Percentiles rank a stretch among this genome's conserved stretches.
These are phyloP conservation scores for Lepeophtheirus salmonis DNA, from an alignment of 1,140 invertebrate genomes.

Conservation along the genomic window DNA sequence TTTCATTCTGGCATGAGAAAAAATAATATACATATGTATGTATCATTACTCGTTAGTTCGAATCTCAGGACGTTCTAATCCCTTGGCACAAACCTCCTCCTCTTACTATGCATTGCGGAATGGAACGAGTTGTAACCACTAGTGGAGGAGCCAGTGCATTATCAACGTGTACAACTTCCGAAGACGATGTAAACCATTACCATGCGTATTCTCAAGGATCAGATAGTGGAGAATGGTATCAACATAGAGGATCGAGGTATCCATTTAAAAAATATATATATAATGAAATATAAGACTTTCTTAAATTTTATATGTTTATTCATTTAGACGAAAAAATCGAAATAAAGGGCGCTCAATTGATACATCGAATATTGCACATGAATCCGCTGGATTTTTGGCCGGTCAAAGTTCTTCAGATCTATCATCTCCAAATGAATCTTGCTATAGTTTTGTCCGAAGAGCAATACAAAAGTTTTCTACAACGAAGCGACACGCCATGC, in stretches of 20 bases:
- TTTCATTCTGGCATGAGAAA: no score
- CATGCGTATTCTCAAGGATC: conserved; percentile 40
- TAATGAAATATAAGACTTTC: neutral
- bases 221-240: conserved; percentile 11
- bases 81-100: conserved; percentile 63
- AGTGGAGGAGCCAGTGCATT: neutral
- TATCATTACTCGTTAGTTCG: conserved; percentile 41
- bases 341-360: neutral
- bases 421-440: conserved; percentile 75
- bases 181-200: conserved; percentile 38
- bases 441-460: conserved; percentile 73
- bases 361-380: neutral
- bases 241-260: neutral
- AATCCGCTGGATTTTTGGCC: neutral
- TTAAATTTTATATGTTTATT: neutral
- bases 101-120: conserved; percentile 26
- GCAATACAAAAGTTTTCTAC: conserved; percentile 43
- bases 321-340: neutral
- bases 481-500: neutral
- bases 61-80: conserved; percentile 80
- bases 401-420: conserved; percentile 62
- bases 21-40: conserved; percentile 3
- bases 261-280: conserved; percentile 7
- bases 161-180: conserved; percentile 37
- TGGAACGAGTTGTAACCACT: neutral